Evolutionary conservation across 2,888 invertebrate species (phyloP).

Genomic region (Sclerodermus sp.): DNA sequence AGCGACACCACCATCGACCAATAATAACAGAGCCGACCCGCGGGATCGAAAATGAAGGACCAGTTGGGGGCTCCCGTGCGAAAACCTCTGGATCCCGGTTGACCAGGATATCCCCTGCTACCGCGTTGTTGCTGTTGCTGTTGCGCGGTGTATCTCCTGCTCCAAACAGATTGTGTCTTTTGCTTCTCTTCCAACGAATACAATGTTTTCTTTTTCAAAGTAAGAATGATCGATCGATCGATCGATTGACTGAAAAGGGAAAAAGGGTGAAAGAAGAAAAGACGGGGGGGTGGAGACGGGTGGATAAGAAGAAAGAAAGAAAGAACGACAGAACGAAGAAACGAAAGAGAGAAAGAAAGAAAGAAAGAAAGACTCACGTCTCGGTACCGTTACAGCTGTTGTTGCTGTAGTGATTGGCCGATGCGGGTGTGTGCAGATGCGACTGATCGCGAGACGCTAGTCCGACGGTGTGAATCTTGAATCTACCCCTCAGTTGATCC

Average conservation of each 20-base stretch:
- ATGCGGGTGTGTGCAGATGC: conserved; percentile 64
- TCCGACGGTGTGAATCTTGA: conserved; percentile 66
- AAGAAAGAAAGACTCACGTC: conserved; percentile 58
- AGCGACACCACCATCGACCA: conserved; percentile 97
- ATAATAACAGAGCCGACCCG: conserved; percentile 93
- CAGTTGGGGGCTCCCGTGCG: conserved; percentile 75
- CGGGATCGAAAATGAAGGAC: conserved; percentile 98
- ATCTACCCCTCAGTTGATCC: conserved; percentile 63
- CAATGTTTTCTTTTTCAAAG: no score
- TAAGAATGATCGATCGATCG: no score
- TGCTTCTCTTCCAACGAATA: no score
- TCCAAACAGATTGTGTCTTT: neutral
- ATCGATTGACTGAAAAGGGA: no score
- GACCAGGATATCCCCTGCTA: conserved; percentile 52
- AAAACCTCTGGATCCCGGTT: conserved; percentile 57
- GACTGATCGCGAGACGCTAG: conserved; percentile 77
- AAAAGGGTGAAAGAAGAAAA: no score
- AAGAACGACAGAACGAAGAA: no score
- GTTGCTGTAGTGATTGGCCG: conserved; percentile 66
- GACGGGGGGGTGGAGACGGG: no score
- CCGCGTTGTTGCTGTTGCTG: conserved; percentile 55
- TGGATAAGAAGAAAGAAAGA: no score
- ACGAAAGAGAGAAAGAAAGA: no score
- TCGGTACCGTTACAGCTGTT: conserved; percentile 70
- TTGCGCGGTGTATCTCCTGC: conserved; percentile 52